These are phyloP conservation scores for Carassius auratus DNA, from an alignment of 2,113 vertebrate species.

Conservation along the genomic window DNA sequence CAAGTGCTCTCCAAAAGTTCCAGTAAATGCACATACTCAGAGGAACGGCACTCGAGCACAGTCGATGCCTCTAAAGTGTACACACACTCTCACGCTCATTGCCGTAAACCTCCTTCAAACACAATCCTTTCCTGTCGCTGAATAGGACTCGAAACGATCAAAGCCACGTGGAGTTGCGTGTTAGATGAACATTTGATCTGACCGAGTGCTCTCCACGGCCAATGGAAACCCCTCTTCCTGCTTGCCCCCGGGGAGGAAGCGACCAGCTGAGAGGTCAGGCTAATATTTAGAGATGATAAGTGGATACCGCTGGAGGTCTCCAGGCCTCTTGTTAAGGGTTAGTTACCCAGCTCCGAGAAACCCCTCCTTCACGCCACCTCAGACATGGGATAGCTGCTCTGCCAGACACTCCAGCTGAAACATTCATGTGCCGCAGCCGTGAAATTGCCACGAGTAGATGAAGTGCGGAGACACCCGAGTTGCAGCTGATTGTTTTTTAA, in stretches of 20 bases:
- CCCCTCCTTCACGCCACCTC: conserved; percentile 28
- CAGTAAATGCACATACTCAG: conserved; percentile 3
- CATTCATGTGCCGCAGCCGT: conserved; percentile 47
- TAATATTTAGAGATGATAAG: conserved; percentile 60
- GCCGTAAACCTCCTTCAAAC: conserved; percentile 46
- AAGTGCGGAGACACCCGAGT: conserved; percentile 46
- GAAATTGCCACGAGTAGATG: conserved; percentile 47
- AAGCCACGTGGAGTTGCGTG: conserved; percentile 20
- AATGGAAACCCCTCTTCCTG: conserved; percentile 34
- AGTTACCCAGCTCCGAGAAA: conserved; percentile 35
- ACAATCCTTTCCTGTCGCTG: conserved; percentile 38
- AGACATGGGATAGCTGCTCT: conserved; percentile 16
- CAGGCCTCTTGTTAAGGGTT: conserved; percentile 44
- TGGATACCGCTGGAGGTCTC: conserved; percentile 47
- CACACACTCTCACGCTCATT: conserved; percentile 12
- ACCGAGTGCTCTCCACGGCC: conserved; percentile 46
- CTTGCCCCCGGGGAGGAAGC: conserved; percentile 38
- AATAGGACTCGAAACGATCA: conserved; percentile 32
- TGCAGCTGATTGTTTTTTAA: conserved; percentile 59
- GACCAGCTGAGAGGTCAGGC: conserved; percentile 48
- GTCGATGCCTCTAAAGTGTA: conserved; percentile 17
- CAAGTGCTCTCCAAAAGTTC: conserved; percentile 13
- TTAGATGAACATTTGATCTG: conserved; percentile 46
- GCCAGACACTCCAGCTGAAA: conserved; percentile 41
- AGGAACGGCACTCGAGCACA: neutral